A percentile compares a stretch with the other conserved stretches of the same genome.
Conservation (phyloP, 1,140 invertebrate species). For the Cydia strobilella region DNA sequence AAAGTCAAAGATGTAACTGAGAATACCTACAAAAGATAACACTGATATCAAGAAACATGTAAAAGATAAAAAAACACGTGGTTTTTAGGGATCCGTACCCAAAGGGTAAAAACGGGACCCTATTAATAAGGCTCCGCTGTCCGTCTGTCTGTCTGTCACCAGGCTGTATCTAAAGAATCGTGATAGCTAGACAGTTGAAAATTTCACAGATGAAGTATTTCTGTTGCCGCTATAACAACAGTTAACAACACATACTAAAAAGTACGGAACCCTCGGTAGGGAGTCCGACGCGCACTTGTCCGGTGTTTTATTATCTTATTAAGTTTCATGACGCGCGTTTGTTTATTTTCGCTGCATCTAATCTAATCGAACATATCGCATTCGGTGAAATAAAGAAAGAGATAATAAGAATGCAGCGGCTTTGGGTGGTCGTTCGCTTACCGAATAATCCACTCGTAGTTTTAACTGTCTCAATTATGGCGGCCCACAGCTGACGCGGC, state of each 20-base stretch:
- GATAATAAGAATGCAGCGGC: slow-evolving; percentile 31
- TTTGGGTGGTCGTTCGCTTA: slow-evolving; percentile 40
- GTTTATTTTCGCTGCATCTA: neutral
- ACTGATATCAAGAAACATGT: neutral
- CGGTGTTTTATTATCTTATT: no score
- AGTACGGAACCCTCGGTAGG: no score
- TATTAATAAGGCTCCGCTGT: no score
- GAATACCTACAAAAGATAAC: neutral
- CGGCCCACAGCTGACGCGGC: slow-evolving; percentile 63
- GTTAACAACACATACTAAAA: no score
- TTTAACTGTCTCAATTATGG: slow-evolving; percentile 72
- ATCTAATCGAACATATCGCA: slow-evolving; percentile 32
- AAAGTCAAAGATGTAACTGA: neutral
- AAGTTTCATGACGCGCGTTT: neutral
- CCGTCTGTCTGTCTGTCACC: no score
- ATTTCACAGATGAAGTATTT: no score
- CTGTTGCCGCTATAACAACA: no score
- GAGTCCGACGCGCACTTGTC: no score
- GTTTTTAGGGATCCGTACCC: no score
- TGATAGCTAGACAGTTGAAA: no score
- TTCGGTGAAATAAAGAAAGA: slow-evolving; percentile 41
- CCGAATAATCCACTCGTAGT: slow-evolving; percentile 43
- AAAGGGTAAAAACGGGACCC: no score
- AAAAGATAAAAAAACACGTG: neutral
- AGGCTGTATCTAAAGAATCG: no score